Conservation (phyloP, 2,113 vertebrate genomes). For the Nesoenas mayeri region DNA sequence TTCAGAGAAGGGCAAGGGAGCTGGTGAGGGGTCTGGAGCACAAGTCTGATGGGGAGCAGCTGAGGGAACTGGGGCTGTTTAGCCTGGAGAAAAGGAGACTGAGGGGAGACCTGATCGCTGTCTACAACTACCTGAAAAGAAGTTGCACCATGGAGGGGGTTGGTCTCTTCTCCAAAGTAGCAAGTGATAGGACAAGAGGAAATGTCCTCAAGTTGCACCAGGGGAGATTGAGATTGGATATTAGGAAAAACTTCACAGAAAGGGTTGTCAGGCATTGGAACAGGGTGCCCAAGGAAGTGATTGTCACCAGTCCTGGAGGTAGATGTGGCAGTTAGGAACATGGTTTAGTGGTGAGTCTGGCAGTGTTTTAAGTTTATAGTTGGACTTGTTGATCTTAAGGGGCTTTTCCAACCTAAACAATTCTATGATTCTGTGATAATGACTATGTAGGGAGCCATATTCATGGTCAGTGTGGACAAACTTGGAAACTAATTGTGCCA, state of each 20-base stretch:
- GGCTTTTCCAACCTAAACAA: not conserved
- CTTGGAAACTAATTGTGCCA: not conserved
- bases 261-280: not conserved
- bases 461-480: not conserved
- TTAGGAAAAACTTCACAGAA: not conserved
- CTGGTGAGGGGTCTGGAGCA: not conserved
- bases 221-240: not conserved
- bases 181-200: not conserved
- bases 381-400: not conserved
- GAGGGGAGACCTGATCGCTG: not conserved
- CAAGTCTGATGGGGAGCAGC: too few species aligned
- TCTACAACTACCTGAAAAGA: not conserved
- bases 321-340: not conserved
- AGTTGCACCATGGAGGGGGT: too few species aligned
- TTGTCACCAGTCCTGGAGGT: not conserved
- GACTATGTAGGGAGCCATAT: not conserved
- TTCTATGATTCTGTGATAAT: not conserved
- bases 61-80: not conserved
- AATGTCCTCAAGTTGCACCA: accelerated
- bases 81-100: not conserved
- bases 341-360: not conserved
- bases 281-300: not conserved
- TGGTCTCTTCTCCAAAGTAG: not conserved
- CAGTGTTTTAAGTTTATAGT: not conserved
- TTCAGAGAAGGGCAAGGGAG: not conserved